Percentiles rank a stretch among this genome's conserved stretches.
These are phyloP conservation scores for Cyphomyrus discorhynchus DNA, from an alignment of 2,113 vertebrate genomes.

Conservation along the genomic window DNA sequence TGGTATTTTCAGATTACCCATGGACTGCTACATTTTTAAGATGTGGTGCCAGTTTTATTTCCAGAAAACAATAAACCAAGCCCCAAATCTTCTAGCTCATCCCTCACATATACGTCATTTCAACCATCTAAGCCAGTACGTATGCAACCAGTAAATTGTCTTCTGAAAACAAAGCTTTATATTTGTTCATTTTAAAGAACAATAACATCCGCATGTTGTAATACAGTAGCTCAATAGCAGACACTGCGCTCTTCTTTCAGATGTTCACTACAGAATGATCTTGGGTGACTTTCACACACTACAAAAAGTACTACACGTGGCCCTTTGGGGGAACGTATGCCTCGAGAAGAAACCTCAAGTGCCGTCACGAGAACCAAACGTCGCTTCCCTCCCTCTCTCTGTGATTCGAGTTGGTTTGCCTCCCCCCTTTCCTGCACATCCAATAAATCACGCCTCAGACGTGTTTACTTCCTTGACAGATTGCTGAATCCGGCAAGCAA, in stretches of 20 bases:
- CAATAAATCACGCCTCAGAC: constrained; percentile 46
- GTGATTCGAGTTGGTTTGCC: constrained; percentile 47
- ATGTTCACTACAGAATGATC: constrained; percentile 14
- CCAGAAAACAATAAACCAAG: background rate
- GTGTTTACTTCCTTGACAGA: constrained; percentile 40
- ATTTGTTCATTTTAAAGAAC: background rate
- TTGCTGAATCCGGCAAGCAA: constrained; percentile 32
- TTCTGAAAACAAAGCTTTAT: background rate
- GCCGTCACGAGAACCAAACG: constrained; percentile 51
- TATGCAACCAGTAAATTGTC: background rate
- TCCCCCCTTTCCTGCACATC: constrained; percentile 45
- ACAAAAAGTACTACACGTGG: constrained; percentile 29
- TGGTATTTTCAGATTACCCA: background rate
- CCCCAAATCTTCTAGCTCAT: background rate
- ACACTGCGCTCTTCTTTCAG: background rate
- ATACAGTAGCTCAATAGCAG: background rate
- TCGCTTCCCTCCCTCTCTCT: constrained; percentile 55
- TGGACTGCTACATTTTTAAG: background rate
- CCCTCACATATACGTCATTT: background rate
- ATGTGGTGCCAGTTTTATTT: background rate
- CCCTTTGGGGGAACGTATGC: constrained; percentile 22
- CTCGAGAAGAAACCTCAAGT: constrained; percentile 52
- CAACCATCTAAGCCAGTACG: background rate
- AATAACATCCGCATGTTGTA: background rate
- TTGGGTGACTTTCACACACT: constrained; percentile 29